These are phyloP conservation scores for Gulo gulo DNA, from an alignment of 2,113 vertebrate genomes.

Conservation along the genomic window DNA sequence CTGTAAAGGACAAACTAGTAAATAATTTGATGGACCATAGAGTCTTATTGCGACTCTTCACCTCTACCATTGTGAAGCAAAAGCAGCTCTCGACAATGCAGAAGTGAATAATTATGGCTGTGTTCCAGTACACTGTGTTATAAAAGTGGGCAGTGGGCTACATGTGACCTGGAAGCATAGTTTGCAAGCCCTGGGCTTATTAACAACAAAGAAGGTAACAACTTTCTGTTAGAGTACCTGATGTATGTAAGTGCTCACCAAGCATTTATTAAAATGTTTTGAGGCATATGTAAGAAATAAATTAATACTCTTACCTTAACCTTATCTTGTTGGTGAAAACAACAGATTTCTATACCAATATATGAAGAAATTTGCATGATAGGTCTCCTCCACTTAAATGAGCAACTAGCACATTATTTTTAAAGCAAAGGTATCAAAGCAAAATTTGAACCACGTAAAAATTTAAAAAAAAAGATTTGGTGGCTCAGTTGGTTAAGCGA, in stretches of 20 bases:
- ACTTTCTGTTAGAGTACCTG: neutral
- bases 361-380: neutral
- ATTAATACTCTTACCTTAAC: neutral
- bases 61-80: neutral
- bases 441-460: neutral
- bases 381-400: neutral
- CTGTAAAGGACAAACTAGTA: neutral
- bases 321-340: neutral
- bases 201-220: neutral
- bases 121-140: neutral
- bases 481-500: too few relatives aligned
- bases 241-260: neutral
- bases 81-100: neutral
- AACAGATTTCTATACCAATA: neutral
- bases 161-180: neutral
- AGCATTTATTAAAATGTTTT: constrained; percentile 10
- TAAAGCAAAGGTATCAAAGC: neutral
- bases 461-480: too few relatives aligned
- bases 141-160: neutral
- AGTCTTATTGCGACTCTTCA: neutral
- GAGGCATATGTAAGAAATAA: neutral
- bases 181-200: neutral
- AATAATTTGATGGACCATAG: neutral
- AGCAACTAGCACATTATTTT: neutral
- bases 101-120: neutral